These are phyloP conservation scores for Typhlichthys subterraneus DNA, from an alignment of 2,797 vertebrate genomes.

Conservation along the genomic window DNA sequence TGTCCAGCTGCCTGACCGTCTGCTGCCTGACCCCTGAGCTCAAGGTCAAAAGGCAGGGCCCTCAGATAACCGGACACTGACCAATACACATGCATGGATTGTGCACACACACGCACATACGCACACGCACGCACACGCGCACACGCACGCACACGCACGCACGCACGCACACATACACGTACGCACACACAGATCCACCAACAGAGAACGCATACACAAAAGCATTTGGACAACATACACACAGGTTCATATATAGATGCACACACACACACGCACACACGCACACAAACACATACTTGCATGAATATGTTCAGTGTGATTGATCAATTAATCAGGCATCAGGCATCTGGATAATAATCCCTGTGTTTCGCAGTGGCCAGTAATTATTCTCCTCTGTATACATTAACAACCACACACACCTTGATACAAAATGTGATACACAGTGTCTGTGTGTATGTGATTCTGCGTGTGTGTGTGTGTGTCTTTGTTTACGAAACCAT, in stretches of 20 bases:
- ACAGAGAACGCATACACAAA: constrained; percentile 16
- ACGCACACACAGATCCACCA: constrained; percentile 15
- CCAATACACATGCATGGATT: constrained; percentile 47
- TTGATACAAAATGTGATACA: too few species aligned
- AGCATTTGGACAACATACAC: constrained; percentile 8
- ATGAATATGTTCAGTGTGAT: constrained; percentile 15
- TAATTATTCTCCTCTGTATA: constrained; percentile 75
- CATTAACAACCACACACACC: constrained; percentile 67
- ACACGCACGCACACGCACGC: constrained; percentile 17
- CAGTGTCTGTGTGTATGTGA: background rate
- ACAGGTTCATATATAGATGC: constrained; percentile 10
- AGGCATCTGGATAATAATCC: constrained; percentile 67
- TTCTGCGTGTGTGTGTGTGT: constrained; percentile 45
- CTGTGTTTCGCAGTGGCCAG: constrained; percentile 77
- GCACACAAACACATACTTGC: constrained; percentile 4
- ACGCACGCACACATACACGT: constrained; percentile 18
- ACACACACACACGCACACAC: constrained; percentile 9
- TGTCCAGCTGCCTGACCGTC: constrained; percentile 97
- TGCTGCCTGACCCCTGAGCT: constrained; percentile 93
- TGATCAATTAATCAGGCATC: constrained; percentile 76
- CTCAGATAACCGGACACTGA: constrained; percentile 64
- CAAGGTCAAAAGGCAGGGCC: constrained; percentile 89
- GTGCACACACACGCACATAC: constrained; percentile 6
- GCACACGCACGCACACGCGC: too few species aligned
- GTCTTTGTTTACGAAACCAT: constrained; percentile 13